Conservation (phyloP, 2,113 vertebrate genomes). For the Chamaetylas fuelleborni region DNA sequence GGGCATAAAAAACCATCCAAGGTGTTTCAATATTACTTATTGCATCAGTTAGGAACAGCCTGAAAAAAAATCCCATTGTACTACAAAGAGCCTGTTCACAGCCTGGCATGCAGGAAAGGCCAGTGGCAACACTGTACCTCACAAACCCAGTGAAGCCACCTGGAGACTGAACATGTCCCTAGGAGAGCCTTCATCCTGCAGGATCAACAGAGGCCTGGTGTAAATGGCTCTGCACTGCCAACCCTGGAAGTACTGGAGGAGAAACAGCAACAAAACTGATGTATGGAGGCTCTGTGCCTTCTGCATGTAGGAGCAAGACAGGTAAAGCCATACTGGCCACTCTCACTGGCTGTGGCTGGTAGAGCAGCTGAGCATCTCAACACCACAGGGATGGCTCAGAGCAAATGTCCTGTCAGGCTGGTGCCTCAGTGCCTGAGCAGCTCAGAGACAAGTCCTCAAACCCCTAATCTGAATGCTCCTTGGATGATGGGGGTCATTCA, state of each 20-base stretch:
- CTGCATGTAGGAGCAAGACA: background rate
- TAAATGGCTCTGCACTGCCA: rapidly evolving
- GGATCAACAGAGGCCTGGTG: background rate
- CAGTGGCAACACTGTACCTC: background rate
- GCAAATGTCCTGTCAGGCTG: background rate
- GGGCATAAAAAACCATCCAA: background rate
- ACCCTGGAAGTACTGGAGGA: background rate
- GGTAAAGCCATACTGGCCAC: rapidly evolving
- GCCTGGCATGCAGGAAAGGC: background rate
- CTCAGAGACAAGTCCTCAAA: background rate
- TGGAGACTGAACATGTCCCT: background rate
- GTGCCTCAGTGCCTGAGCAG: background rate
- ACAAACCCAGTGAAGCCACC: background rate
- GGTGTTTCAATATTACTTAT: background rate
- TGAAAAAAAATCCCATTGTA: background rate
- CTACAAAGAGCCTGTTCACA: background rate
- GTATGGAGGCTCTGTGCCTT: background rate
- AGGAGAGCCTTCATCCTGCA: background rate
- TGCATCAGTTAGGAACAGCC: background rate
- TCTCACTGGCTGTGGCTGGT: background rate
- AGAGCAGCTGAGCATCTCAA: background rate
- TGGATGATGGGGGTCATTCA: rapidly evolving
- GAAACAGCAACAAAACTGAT: background rate
- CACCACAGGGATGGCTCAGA: background rate
- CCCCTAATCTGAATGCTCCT: background rate